Evolutionary conservation across 2,888 invertebrate genomes (phyloP).

Genomic region (Drosophila fungiperda): DNA sequence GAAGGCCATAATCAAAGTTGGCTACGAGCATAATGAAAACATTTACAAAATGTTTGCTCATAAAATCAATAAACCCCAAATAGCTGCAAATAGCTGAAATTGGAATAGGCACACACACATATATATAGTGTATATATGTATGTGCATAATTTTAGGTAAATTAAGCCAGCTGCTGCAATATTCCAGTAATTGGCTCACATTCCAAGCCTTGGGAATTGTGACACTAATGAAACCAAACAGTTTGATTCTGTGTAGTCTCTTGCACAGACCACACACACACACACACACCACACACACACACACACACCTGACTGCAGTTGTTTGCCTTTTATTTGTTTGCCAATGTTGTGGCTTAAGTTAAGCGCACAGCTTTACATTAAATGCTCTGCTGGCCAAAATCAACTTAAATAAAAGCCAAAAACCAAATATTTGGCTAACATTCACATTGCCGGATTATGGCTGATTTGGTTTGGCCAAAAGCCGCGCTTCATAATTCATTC

Average conservation of each 20-base stretch:
- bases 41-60: slow-evolving; percentile 74
- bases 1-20: slow-evolving; percentile 55
- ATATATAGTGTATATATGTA: background rate
- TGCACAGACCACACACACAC: background rate
- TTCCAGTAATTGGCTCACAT: slow-evolving; percentile 49
- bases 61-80: slow-evolving; percentile 74
- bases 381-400: background rate
- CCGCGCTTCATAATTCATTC: slow-evolving; percentile 68
- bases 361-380: slow-evolving; percentile 43
- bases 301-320: slow-evolving; percentile 16
- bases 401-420: background rate
- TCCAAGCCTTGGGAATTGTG: slow-evolving; percentile 7
- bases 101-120: slow-evolving; percentile 44
- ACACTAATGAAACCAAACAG: slow-evolving; percentile 32
- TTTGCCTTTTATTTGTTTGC: slow-evolving; percentile 23
- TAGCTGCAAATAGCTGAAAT: slow-evolving; percentile 68
- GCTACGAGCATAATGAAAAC: slow-evolving; percentile 65
- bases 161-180: slow-evolving; percentile 38
- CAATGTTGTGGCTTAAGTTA: slow-evolving; percentile 70
- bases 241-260: background rate
- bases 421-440: slow-evolving; percentile 16
- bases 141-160: background rate
- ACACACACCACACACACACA: background rate
- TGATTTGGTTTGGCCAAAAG: slow-evolving; percentile 11
- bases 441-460: slow-evolving; percentile 21